Evolutionary conservation across 2,888 invertebrate genomes (phyloP), one percentile per base, ranked within the genome.

Genomic region (Macrophya alboannulata): DNA sequence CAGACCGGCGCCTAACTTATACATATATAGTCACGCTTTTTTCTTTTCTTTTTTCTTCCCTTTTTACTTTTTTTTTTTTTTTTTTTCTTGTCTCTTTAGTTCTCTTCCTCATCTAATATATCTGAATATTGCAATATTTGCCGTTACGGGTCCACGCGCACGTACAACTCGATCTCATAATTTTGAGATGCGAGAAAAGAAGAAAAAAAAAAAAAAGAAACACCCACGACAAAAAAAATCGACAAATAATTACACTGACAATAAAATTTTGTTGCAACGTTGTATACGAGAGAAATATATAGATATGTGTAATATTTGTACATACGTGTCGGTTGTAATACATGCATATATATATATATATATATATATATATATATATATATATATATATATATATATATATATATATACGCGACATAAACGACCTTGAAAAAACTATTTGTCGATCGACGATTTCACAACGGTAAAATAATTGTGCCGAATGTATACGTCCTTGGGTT

Each of bases 391-490:
- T 31, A 31, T 17, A 68, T 17, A 68, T 17, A 68, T 17, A 31
- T 3, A 31, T 31, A 31, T 3, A 31, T 31, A 31, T 3, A 31
- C 3, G 3, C 31, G 31, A 31, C 68, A 31, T 55, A 8, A 74
- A 45, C 74, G 74, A 45, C 68, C 68, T 68, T 68, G 68, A 68
- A 68, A 68, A 31, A 15, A 17, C n/a, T 55, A 4, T 3, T 25
- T 68, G 68, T 25, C 68, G 68, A 68, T 68, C 68, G 68, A 37
- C 68, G 25, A 68, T 68, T 68, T 68, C 68, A 68, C 68, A 68
- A 68, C 68, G 31, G 68, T 68, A 68, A 55, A 55, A 55, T 55
- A 68, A 68, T 68, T 68, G 68, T 25, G 68, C 68, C 68, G 68
- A 25, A 12, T 31, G 31, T 6, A n/a, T n/a, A n/a, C 68, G 68